Evolutionary conservation across 2,888 invertebrate genomes (phyloP), one percentile per base, ranked within the genome.

Genomic region (Chrysolina haemoptera): DNA sequence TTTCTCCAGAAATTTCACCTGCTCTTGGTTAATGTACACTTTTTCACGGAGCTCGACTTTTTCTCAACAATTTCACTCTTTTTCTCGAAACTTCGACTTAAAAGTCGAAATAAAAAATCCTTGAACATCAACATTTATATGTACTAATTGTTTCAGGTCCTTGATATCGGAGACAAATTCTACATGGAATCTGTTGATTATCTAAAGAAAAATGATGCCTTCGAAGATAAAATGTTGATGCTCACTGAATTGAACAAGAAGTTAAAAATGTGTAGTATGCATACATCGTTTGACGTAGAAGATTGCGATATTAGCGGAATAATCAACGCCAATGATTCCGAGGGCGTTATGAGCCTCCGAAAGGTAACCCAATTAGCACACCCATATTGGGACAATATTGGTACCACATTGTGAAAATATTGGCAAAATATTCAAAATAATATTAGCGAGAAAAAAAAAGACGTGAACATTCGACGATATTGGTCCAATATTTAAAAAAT

Each of bases 141-240:
- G 1, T 4, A 22, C 12, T 70, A 22, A 9, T 63, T 70, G 67
- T 76, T 81, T 18, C 72, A 87, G 86, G 79, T 87, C 12, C 75
- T 90, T 1, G 80, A 82, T 5, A 84, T 86, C 50, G 90, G 90
- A 0, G 87, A 90, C 75, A 78, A 77, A 10, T 88, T 88, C 46
- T 90, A 89, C 76, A 84, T 84, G 8, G 84, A 84, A 78, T 88
- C 86, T 71, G 64, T 88, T 0, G 76, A 83, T 10, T 40, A 77
- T 46, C 75, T 83, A 59, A 83, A 82, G 70, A 80, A 84, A 18
- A 84, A 83, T 18, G 81, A 83, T 0, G 76, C 77, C 62, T 86
- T 84, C 68, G 68, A 77, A n/a, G 80, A 85, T 41, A 80, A 78
- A 12, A 82, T 82, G 59, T 79, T 88, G 18, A 80, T 85, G 80